Conservation (phyloP, 2,888 invertebrate genomes). For the Ormyrus labotus region DNA sequence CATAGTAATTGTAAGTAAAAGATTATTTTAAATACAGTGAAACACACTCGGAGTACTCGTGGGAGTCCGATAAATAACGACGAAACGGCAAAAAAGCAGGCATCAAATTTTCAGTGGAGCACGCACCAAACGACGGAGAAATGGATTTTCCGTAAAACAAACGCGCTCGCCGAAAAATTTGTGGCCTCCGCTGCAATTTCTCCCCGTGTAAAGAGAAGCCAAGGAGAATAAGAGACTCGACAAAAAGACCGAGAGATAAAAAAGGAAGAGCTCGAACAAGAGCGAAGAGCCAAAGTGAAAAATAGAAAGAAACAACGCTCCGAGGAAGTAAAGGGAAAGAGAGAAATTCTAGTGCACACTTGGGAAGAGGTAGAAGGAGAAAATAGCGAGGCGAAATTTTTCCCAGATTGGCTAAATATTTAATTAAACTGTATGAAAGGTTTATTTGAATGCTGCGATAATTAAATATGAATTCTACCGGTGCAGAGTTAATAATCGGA, state of each 20-base stretch:
- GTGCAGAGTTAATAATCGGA: conserved; percentile 12
- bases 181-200: conserved; percentile 51
- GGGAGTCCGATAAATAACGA: background rate
- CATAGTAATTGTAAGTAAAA: too few species aligned
- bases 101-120: conserved; percentile 38
- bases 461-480: conserved; percentile 28
- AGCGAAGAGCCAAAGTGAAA: conserved; percentile 50
- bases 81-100: background rate
- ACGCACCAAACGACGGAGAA: conserved; percentile 27
- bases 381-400: conserved; percentile 20
- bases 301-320: conserved; percentile 35
- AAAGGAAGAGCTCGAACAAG: conserved; percentile 41
- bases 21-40: too few species aligned
- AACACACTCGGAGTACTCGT: too few species aligned
- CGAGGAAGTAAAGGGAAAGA: background rate
- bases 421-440: conserved; percentile 41
- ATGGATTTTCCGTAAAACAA: conserved; percentile 52
- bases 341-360: conserved; percentile 18
- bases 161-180: conserved; percentile 49
- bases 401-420: conserved; percentile 38
- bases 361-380: background rate
- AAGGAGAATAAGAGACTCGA: conserved; percentile 45
- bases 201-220: conserved; percentile 37
- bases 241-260: conserved; percentile 39
- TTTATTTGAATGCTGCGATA: conserved; percentile 37